A percentile compares a stretch with the other conserved stretches of the same genome.
Conservation (phyloP, 2,888 invertebrate species). For the Microctonus brassicae region DNA sequence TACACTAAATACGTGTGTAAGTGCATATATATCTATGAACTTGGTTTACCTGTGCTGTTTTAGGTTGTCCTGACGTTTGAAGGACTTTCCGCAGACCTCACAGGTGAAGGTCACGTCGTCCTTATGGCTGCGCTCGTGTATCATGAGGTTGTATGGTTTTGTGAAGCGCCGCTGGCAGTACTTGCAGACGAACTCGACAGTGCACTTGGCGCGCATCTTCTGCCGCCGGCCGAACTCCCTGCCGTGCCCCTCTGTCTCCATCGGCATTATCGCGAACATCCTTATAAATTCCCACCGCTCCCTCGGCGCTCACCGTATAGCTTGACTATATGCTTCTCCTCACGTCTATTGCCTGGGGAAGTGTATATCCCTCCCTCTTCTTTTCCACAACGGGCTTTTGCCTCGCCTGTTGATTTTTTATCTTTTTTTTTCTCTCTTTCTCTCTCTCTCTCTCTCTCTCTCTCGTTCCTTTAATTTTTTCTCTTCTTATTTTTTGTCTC, state of each 20-base stretch:
- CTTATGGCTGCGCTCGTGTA: constrained; percentile 97
- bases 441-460: constrained; percentile 30
- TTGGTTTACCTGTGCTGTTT: constrained; percentile 84
- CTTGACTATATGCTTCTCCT: constrained; percentile 48
- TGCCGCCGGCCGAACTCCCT: constrained; percentile 75
- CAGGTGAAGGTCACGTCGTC: constrained; percentile 97
- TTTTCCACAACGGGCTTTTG: constrained; percentile 41
- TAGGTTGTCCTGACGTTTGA: constrained; percentile 93
- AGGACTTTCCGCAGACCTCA: constrained; percentile 96
- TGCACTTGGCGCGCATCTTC: constrained; percentile 72
- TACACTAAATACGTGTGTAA: background rate
- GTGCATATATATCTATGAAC: background rate
- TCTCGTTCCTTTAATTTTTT: constrained; percentile 34
- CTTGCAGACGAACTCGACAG: constrained; percentile 92
- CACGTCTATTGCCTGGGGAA: constrained; percentile 53
- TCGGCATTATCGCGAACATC: constrained; percentile 70
- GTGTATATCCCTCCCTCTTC: constrained; percentile 37
- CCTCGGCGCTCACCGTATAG: constrained; percentile 46
- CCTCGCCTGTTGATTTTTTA: constrained; percentile 25
- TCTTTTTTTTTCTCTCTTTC: constrained; percentile 28
- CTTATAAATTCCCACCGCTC: constrained; percentile 70
- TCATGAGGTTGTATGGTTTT: constrained; percentile 96
- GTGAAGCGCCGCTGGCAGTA: constrained; percentile 98
- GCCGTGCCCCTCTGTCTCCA: constrained; percentile 70
- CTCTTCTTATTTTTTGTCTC: constrained; percentile 28